Evolutionary conservation across 2,113 vertebrate species (phyloP).

Genomic region (Pachycephala philippinensis): DNA sequence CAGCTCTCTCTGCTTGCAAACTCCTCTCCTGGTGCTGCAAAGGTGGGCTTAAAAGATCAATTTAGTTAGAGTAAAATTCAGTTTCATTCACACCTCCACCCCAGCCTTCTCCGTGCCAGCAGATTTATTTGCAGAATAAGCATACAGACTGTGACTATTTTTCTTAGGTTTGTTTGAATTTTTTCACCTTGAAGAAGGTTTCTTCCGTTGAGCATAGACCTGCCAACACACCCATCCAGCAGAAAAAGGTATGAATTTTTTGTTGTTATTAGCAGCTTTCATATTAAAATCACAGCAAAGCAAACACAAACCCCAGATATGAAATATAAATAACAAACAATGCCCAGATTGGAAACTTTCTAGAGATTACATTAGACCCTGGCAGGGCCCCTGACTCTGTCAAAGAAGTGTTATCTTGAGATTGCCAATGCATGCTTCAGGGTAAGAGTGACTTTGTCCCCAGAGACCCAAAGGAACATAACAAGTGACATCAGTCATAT

Average conservation of each 20-base stretch:
- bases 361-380: conserved; percentile 18
- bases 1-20: background rate
- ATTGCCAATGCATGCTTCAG: conserved; percentile 56
- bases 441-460: conserved; percentile 53
- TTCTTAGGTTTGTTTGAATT: background rate
- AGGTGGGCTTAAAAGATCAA: background rate
- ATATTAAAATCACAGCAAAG: background rate
- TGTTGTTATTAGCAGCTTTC: background rate
- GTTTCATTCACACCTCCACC: background rate
- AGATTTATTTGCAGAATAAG: background rate
- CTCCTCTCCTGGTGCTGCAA: background rate
- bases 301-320: background rate
- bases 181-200: background rate
- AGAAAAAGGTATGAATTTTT: background rate
- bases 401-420: conserved; percentile 66
- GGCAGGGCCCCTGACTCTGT: conserved; percentile 26
- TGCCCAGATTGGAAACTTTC: conserved; percentile 33
- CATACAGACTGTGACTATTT: background rate
- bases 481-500: conserved; percentile 58
- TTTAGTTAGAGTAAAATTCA: background rate
- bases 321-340: conserved; percentile 50
- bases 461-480: conserved; percentile 21
- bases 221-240: fast-evolving
- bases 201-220: background rate
- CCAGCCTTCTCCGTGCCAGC: background rate